A percentile compares a stretch with the other conserved stretches of the same genome.
These are phyloP conservation scores for Nothobranchius kuhntae DNA, from an alignment of 2,113 vertebrate species.

Conservation along the genomic window DNA sequence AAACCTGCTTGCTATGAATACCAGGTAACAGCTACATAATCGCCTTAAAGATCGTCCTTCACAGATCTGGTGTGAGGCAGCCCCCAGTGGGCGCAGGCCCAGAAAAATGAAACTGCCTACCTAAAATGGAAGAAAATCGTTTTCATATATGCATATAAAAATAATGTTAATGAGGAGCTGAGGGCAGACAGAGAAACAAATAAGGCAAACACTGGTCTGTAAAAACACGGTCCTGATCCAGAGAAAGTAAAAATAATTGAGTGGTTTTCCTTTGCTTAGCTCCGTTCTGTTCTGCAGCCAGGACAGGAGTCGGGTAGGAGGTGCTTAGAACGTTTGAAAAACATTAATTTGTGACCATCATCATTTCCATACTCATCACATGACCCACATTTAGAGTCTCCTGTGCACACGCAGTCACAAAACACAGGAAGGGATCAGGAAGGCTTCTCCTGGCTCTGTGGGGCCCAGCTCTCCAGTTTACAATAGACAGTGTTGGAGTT, in stretches of 20 bases:
- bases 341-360: slow-evolving; percentile 73
- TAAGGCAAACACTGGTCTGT: slow-evolving; percentile 77
- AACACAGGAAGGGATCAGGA: slow-evolving; percentile 81
- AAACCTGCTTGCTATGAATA: slow-evolving; percentile 77
- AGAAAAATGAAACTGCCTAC: slow-evolving; percentile 46
- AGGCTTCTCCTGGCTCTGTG: slow-evolving; percentile 85
- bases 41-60: slow-evolving; percentile 80
- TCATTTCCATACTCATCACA: slow-evolving; percentile 62
- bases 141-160: slow-evolving; percentile 48
- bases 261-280: slow-evolving; percentile 76
- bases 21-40: slow-evolving; percentile 82
- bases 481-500: slow-evolving; percentile 99
- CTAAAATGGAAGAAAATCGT: slow-evolving; percentile 66
- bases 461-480: slow-evolving; percentile 93
- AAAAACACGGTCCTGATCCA: slow-evolving; percentile 75
- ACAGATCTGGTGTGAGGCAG: slow-evolving; percentile 78
- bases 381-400: slow-evolving; percentile 64
- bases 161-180: slow-evolving; percentile 81
- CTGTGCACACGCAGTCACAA: slow-evolving; percentile 30
- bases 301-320: slow-evolving; percentile 53
- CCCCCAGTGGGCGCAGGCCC: slow-evolving; percentile 42
- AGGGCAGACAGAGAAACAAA: slow-evolving; percentile 77
- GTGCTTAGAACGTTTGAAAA: slow-evolving; percentile 72
- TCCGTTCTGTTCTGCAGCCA: slow-evolving; percentile 55
- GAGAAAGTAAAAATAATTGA: slow-evolving; percentile 62